Evolutionary conservation across 1,140 invertebrate species (phyloP), one percentile per base, ranked within the genome.

Genomic region (Anoplolepis gracilipes): DNA sequence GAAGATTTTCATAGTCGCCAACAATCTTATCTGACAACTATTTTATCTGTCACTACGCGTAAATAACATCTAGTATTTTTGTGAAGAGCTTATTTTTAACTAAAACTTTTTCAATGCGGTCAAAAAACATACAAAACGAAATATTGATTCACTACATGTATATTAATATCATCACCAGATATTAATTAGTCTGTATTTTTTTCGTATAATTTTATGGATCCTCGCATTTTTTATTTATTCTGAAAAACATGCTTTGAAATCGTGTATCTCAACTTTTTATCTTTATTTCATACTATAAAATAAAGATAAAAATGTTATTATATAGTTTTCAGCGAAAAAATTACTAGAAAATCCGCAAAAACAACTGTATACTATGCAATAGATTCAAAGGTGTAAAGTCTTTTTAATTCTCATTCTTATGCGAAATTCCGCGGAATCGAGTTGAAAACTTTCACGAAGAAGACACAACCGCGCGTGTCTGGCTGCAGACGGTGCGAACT

Each of bases 361-460:
- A 36, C 19, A 64, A 36, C 19, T 11, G n/a, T 4, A 25, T 49
- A 19, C 0, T 36, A 28, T 7, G 22, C 16, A 25, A 22, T 0
- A 3, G 33, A 76, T 42, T 61, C 36, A 6, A 16, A 19, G 10
- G 16, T 4, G n/a, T n/a, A 1, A 2, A 39, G 19, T 70, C 64
- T 59, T 3, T 33, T 42, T 42, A 72, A 81, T 81, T 70, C 22
- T 42, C 36, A 42, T 19, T 72, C 30, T 70, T 11, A 2, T 16
- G 25, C 25, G 53, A 82, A 72, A 81, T 59, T 42, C 6, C 19
- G 6, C 46, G 19, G 0, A 25, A 11, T 70, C 10, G 30, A 79
- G 46, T 6, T 16, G 13, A 53, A 28, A 70, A 72, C 78, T 81
- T 81, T 81, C 78, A 53, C 65, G 33, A 70, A 5, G 33, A 42